Evolutionary conservation across 2,797 vertebrate species (phyloP).

Genomic region (Pogoniulus pusillus): DNA sequence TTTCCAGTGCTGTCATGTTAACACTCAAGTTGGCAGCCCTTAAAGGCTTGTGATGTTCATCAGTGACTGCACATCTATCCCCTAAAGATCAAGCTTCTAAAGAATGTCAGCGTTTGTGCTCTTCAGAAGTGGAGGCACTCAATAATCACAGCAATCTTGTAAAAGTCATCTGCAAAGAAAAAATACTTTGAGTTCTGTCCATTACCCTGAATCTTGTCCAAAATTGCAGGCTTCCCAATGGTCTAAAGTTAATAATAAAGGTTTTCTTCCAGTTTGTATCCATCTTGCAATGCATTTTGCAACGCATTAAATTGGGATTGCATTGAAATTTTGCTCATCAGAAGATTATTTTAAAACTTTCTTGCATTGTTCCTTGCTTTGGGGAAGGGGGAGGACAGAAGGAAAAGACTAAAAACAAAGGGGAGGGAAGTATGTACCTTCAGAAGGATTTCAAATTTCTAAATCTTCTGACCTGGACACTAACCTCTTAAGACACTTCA

Average conservation of each 20-base stretch:
- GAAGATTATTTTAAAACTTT: background rate
- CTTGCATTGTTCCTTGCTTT: background rate
- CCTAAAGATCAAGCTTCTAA: background rate
- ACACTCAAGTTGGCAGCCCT: background rate
- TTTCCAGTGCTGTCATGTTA: background rate
- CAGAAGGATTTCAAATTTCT: background rate
- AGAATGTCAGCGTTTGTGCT: background rate
- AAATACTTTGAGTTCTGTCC: background rate
- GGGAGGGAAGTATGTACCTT: background rate
- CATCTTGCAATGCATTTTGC: background rate
- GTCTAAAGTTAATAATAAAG: background rate
- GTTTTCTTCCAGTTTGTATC: background rate
- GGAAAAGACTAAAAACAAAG: background rate
- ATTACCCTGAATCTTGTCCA: background rate
- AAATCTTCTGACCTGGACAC: background rate
- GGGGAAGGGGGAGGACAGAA: background rate
- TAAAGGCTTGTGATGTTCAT: background rate
- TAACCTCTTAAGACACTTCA: background rate
- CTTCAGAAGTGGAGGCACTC: background rate
- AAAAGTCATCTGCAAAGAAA: slow-evolving; percentile 11
- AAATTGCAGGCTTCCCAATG: background rate
- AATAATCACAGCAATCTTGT: background rate
- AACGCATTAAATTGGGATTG: background rate
- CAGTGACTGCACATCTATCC: background rate
- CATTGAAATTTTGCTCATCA: background rate